Evolutionary conservation across 2,888 invertebrate species (phyloP).

Genomic region (Acrobeloides nanus): DNA sequence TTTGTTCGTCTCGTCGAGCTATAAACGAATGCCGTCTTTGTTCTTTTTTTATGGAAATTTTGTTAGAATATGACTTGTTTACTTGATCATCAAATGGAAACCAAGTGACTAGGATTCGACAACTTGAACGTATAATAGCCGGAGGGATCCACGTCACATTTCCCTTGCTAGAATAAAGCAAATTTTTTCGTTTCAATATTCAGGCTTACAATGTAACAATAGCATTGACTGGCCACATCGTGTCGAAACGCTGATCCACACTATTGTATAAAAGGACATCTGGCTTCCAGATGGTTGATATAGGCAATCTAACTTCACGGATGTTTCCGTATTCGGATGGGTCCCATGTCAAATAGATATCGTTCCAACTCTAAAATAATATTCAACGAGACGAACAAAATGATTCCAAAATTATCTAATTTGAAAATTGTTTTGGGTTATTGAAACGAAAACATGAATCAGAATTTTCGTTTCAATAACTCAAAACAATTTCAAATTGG

Average conservation of each 20-base stretch:
- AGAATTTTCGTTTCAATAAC: too few species aligned
- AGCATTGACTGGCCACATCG: conserved; percentile 58
- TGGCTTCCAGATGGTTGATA: conserved; percentile 93
- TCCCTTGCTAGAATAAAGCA: conserved; percentile 11
- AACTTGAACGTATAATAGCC: conserved; percentile 23
- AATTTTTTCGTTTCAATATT: conserved; percentile 8
- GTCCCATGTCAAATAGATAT: conserved; percentile 95
- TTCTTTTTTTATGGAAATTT: too few species aligned
- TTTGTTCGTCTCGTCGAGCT: too few species aligned
- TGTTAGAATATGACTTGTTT: too few species aligned
- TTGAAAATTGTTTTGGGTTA: too few species aligned
- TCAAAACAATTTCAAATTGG: too few species aligned
- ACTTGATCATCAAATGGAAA: neutral
- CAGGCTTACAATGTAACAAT: conserved; percentile 52
- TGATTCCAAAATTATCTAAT: too few species aligned
- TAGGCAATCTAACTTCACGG: conserved; percentile 74
- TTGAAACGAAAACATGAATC: too few species aligned
- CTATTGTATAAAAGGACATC: conserved; percentile 97
- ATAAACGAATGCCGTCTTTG: too few species aligned
- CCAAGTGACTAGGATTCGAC: conserved; percentile 22
- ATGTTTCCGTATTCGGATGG: conserved; percentile 65
- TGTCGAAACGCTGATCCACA: conserved; percentile 59
- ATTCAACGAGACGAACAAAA: too few species aligned
- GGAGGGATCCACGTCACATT: conserved; percentile 31
- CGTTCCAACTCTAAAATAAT: conserved; percentile 78